These are phyloP conservation scores for Malacoctenus gilli DNA, from an alignment of 2,797 vertebrate species.

Conservation along the genomic window DNA sequence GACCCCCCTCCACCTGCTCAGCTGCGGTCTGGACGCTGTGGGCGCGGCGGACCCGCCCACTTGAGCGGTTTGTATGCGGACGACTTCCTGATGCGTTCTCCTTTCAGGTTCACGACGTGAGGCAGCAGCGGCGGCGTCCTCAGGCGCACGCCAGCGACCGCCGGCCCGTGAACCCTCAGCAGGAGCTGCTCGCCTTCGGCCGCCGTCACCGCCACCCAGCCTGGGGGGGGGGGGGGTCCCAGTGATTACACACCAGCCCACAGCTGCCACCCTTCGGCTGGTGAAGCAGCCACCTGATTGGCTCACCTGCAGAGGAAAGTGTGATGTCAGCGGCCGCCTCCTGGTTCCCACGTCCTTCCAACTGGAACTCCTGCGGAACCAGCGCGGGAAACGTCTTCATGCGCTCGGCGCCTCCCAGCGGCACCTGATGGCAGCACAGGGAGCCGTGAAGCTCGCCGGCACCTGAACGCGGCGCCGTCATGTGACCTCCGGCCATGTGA, in stretches of 20 bases:
- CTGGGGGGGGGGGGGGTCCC: conserved; percentile 62
- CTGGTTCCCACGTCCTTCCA: conserved; percentile 80
- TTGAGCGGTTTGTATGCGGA: conserved; percentile 82
- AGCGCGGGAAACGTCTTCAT: conserved; percentile 89
- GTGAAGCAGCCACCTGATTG: background rate
- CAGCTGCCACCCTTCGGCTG: no score
- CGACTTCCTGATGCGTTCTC: conserved; percentile 80
- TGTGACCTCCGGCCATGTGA: conserved; percentile 9
- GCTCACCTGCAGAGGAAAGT: conserved; percentile 91
- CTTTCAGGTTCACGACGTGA: conserved; percentile 82
- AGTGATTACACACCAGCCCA: no score
- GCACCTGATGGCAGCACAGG: conserved; percentile 81
- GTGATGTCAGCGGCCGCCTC: conserved; percentile 89
- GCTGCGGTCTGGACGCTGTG: conserved; percentile 22
- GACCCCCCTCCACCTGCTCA: conserved; percentile 1
- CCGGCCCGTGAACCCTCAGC: conserved; percentile 83
- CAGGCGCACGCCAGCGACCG: conserved; percentile 68
- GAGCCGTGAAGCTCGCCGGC: no score
- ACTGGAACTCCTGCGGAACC: conserved; percentile 82
- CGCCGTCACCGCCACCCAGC: conserved; percentile 92
- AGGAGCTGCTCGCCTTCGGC: conserved; percentile 65
- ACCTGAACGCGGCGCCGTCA: no score
- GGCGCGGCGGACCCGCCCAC: no score
- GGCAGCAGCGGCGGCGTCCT: conserved; percentile 87
- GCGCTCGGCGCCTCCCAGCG: conserved; percentile 87